Percentiles rank a stretch among this genome's conserved stretches.
Conservation (phyloP, 2,888 invertebrate species). For the Ormyrus thymus region DNA sequence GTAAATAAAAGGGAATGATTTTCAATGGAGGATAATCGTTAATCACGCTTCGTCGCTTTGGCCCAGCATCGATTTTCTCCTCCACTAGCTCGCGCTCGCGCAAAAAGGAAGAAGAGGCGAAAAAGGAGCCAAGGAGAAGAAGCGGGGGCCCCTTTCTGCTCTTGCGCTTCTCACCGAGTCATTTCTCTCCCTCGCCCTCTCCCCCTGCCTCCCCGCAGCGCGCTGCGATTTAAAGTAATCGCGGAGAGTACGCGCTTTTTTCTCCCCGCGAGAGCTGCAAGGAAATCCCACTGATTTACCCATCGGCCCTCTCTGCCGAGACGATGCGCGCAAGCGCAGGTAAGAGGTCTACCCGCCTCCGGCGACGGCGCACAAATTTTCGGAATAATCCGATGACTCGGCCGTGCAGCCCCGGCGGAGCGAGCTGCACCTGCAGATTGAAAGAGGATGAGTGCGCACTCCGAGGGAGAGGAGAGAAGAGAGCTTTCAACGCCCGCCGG, state of each 20-base stretch:
- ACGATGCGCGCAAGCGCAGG: slow-evolving; percentile 42
- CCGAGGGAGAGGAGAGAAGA: slow-evolving; percentile 52
- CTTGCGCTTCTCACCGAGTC: slow-evolving; percentile 25
- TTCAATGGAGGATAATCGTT: slow-evolving; percentile 40
- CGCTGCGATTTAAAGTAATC: slow-evolving; percentile 38
- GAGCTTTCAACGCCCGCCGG: slow-evolving; percentile 57
- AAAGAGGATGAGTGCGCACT: slow-evolving; percentile 23
- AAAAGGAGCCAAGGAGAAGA: not conserved
- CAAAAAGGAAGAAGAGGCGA: slow-evolving; percentile 1
- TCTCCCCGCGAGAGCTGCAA: slow-evolving; percentile 28
- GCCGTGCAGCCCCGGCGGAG: slow-evolving; percentile 49
- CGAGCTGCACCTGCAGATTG: slow-evolving; percentile 22
- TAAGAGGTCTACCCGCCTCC: slow-evolving; percentile 31
- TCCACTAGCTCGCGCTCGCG: slow-evolving; percentile 9
- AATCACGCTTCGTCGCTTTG: slow-evolving; percentile 44
- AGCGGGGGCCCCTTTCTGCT: slow-evolving; percentile 2
- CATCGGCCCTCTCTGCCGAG: slow-evolving; percentile 46
- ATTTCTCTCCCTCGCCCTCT: slow-evolving; percentile 12
- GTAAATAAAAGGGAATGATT: slow-evolving; percentile 39
- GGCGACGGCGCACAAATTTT: too few relatives aligned
- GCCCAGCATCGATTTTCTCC: slow-evolving; percentile 43
- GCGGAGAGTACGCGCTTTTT: slow-evolving; percentile 22
- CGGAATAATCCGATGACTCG: slow-evolving; percentile 7
- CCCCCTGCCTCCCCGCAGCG: not conserved
- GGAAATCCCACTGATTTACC: slow-evolving; percentile 60